Conservation (phyloP, 2,797 vertebrate species). For the Liparis tanakae region DNA sequence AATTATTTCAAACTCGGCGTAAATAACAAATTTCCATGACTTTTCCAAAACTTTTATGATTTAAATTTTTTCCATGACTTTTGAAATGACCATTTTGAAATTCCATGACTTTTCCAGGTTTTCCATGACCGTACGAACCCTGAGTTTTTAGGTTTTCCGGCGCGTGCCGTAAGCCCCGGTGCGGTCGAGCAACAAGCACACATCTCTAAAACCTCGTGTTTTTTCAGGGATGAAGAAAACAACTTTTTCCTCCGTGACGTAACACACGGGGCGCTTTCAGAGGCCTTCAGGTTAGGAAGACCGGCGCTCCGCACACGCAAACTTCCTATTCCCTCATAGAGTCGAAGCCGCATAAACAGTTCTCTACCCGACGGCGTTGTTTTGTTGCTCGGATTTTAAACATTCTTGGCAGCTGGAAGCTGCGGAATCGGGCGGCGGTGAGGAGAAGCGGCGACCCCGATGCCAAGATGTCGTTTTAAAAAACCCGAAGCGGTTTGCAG, state of each 20-base stretch:
- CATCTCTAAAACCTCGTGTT: constrained; percentile 9
- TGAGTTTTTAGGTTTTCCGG: too few species aligned
- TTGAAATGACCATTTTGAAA: too few species aligned
- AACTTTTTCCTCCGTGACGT: constrained; percentile 4
- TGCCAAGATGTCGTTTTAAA: constrained; percentile 63
- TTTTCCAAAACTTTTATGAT: too few species aligned
- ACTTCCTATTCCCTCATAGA: constrained; percentile 45
- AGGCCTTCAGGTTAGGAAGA: constrained; percentile 27
- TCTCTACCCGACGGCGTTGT: constrained; percentile 33
- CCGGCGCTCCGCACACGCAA: constrained; percentile 33
- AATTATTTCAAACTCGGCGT: too few species aligned
- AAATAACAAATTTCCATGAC: too few species aligned
- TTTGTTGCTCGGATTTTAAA: constrained; percentile 53
- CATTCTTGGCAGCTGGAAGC: constrained; percentile 46
- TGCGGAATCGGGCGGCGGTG: constrained; percentile 29
- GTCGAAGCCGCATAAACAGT: constrained; percentile 34
- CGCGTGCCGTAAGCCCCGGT: constrained; percentile 28
- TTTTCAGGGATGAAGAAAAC: constrained; percentile 25
- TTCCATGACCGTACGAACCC: too few species aligned
- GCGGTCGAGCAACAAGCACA: constrained; percentile 35
- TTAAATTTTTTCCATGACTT: too few species aligned
- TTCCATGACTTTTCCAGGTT: too few species aligned
- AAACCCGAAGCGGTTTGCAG: constrained; percentile 65
- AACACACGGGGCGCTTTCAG: constrained; percentile 43
- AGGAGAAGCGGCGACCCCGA: constrained; percentile 26